phyloP scores from a whole-genome alignment of 1,140 invertebrate species.

The Brachionus calyciflorus region DNA sequence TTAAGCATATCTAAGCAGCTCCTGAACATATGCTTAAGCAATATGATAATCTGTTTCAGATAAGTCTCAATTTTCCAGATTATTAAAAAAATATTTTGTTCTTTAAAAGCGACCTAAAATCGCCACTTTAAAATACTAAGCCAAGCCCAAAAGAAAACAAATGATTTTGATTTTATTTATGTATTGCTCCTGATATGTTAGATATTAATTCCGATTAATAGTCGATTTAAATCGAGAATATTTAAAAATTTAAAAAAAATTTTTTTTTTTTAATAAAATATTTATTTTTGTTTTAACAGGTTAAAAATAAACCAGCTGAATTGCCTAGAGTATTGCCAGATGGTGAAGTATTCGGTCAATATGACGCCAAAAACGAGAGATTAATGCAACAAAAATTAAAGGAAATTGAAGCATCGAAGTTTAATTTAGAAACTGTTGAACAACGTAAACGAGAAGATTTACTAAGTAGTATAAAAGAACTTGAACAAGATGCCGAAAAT shows the following conservation, averaged over 20 bases:
- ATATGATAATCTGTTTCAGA: too few species aligned
- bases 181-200: too few species aligned
- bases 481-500: slow-evolving; percentile 56
- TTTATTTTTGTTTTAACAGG: slow-evolving; percentile 48
- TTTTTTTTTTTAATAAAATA: neutral
- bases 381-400: slow-evolving; percentile 53
- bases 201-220: too few species aligned
- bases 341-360: slow-evolving; percentile 56
- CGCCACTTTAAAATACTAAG: too few species aligned
- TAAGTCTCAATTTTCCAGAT: too few species aligned
- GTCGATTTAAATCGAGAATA: too few species aligned
- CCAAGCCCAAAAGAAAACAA: too few species aligned
- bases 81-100: too few species aligned
- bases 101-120: too few species aligned
- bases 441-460: slow-evolving; percentile 58
- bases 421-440: slow-evolving; percentile 56
- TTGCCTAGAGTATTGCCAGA: slow-evolving; percentile 55
- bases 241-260: neutral
- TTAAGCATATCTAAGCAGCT: too few species aligned
- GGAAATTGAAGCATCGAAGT: slow-evolving; percentile 54
- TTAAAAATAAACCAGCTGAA: slow-evolving; percentile 57
- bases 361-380: slow-evolving; percentile 59
- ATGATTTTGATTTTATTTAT: too few species aligned
- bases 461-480: slow-evolving; percentile 54
- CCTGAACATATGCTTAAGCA: too few species aligned